Conservation (phyloP, 2,888 invertebrate species). For the Matsumyia berberina region DNA sequence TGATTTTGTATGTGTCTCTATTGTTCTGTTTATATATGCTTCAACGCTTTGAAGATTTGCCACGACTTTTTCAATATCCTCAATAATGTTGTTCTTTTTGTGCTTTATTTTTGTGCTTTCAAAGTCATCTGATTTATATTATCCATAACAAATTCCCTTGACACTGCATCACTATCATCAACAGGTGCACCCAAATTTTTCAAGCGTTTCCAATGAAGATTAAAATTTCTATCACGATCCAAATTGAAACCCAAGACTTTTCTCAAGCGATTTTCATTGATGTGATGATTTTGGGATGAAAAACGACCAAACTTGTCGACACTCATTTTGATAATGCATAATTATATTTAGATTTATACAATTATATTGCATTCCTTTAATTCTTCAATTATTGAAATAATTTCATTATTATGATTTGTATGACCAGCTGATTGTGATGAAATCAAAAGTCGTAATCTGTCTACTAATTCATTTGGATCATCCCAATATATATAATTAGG, state of each 20-base stretch:
- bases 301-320: conserved; percentile 10
- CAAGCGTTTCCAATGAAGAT: conserved; percentile 33
- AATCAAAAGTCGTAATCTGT: conserved; percentile 78
- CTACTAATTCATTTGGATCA: conserved; percentile 80
- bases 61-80: conserved; percentile 4
- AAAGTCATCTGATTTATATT: conserved; percentile 4
- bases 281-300: neutral
- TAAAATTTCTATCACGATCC: conserved; percentile 25
- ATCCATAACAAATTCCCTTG: conserved; percentile 26
- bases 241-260: conserved; percentile 30
- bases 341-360: neutral
- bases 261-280: conserved; percentile 2
- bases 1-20: neutral
- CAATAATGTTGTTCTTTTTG: conserved; percentile 4
- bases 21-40: conserved; percentile 17
- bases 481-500: conserved; percentile 78
- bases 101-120: conserved; percentile 9
- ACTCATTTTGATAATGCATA: conserved; percentile 17
- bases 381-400: conserved; percentile 66
- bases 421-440: conserved; percentile 59
- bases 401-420: conserved; percentile 63
- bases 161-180: conserved; percentile 34
- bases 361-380: conserved; percentile 53
- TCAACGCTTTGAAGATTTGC: conserved; percentile 6
- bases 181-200: conserved; percentile 30